Evolutionary conservation across 2,113 vertebrate genomes (phyloP), one percentile per base, ranked within the genome.

Genomic region (Rostratula benghalensis): DNA sequence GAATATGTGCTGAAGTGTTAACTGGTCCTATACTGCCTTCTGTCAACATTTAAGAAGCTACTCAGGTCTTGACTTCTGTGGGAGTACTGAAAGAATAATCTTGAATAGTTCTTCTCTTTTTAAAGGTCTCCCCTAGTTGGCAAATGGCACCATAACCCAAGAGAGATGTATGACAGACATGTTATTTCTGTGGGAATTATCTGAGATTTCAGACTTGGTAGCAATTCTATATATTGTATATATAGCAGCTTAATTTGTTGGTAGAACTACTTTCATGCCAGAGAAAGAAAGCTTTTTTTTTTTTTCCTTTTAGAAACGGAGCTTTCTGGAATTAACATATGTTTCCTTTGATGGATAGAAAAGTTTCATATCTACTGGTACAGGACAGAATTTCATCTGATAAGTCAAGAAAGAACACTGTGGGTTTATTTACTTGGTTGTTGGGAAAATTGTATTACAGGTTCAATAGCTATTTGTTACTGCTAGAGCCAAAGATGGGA

Each of bases 1-100:
- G 11, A 75, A 92, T 93, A 84, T 84, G 69, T 91, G 77, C 73
- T 93, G 71, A 96, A 81, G 74, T 92, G 89, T 71, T 94, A 95
- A 76, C 69, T 84, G 77, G 80, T 64, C 92, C 76, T 90, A 71
- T 75, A 63, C 17, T 90, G 68, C 73, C 86, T 96, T 92, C 92
- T 94, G 95, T 93, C 95, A 96, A 82, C 83, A 91, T 84, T 94
- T 92, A 91, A 82, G 92, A 89, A 95, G 50, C 64, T 92, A 35
- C 71, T 90, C 39, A 37, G 89, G 80, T 90, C 88, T 89, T 96
- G 90, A 93, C 86, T 91, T 96, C 73, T 64, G 69, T 95, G 65
- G 80, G 65, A 95, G 76, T 93, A 95, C 73, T 87, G 74, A 92
- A 94, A 94, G 83, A 96, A 94, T 78, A 87, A 41, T 89, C 71